phyloP scores from a whole-genome alignment of 2,113 vertebrate species.

The Rhodinocichla rosea region DNA sequence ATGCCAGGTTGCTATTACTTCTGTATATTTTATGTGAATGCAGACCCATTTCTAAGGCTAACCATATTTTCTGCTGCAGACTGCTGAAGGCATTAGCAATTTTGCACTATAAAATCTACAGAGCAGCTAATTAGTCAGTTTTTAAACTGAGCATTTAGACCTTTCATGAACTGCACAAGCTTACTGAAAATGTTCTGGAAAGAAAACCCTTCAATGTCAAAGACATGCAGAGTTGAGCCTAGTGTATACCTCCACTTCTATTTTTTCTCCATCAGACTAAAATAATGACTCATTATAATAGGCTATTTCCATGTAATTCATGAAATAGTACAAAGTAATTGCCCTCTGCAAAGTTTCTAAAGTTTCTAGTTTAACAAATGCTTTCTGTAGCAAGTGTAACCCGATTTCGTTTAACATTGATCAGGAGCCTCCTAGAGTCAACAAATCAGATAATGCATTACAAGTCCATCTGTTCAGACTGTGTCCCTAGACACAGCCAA shows the following conservation, averaged over 20 bases:
- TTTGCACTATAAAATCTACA: not conserved
- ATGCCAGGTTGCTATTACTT: not conserved
- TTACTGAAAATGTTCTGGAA: not conserved
- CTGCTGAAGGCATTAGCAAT: not conserved
- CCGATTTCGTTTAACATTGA: not conserved
- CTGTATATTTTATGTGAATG: not conserved
- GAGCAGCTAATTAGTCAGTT: not conserved
- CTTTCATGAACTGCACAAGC: not conserved
- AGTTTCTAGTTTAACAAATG: not conserved
- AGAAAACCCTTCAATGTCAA: not conserved
- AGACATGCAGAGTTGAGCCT: not conserved
- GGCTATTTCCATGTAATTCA: not conserved
- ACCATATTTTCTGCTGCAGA: not conserved
- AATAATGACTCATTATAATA: not conserved
- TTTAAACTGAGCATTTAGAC: not conserved
- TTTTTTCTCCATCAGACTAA: not conserved
- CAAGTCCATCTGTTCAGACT: not conserved
- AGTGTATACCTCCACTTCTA: not conserved
- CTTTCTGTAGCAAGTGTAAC: not conserved
- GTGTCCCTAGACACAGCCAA: not conserved
- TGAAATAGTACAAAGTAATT: not conserved
- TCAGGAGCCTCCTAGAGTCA: not conserved
- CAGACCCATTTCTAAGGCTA: not conserved
- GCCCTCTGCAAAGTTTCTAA: not conserved
- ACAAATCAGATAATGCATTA: constrained; percentile 1